Evolutionary conservation across 2,888 invertebrate species (phyloP), one percentile per base, ranked within the genome.

Genomic region (Folsomia manolachei): DNA sequence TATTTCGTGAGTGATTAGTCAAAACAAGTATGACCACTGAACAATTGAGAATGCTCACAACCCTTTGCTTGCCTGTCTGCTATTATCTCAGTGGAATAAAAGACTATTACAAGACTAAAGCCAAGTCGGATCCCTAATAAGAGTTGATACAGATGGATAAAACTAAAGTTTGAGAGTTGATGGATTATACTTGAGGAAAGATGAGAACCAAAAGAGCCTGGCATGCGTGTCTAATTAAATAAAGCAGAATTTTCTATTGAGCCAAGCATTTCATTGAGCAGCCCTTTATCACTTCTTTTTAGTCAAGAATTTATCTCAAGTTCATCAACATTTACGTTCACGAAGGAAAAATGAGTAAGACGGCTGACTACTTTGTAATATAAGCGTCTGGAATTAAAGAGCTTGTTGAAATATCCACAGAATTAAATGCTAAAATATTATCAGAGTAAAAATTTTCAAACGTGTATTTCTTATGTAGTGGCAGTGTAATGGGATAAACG

Each of bases 171-270:
- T n/a, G n/a, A n/a, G n/a, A n/a, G n/a, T n/a, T n/a, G n/a, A n/a
- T n/a, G n/a, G n/a, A n/a, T n/a, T n/a, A n/a, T n/a, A n/a, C n/a
- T n/a, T n/a, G n/a, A 62, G 62, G 24, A 24, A 62, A 23, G 62
- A 62, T 25, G 21, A 62, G 62, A 62, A 56, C 56, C n/a, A 23
- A 62, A 62, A 62, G 25, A 24, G 14, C 18, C 25, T 62, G 62
- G 23, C 62, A 62, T 62, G 62, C 62, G 62, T 62, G 62, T 62
- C 62, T 62, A 62, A 62, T 62, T 7, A 62, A 62, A 62, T 62
- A 23, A 21, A 21, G 25, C 21, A 62, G 7, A 21, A 9, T 39
- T 39, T 14, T 9, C 14, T 39, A 4, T 14, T n/a, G n/a, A n/a
- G n/a, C n/a, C n/a, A n/a, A n/a, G n/a, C n/a, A n/a, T n/a, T n/a